phyloP scores from a whole-genome alignment of 2,888 invertebrate genomes.

The Ectropis crepuscularia region DNA sequence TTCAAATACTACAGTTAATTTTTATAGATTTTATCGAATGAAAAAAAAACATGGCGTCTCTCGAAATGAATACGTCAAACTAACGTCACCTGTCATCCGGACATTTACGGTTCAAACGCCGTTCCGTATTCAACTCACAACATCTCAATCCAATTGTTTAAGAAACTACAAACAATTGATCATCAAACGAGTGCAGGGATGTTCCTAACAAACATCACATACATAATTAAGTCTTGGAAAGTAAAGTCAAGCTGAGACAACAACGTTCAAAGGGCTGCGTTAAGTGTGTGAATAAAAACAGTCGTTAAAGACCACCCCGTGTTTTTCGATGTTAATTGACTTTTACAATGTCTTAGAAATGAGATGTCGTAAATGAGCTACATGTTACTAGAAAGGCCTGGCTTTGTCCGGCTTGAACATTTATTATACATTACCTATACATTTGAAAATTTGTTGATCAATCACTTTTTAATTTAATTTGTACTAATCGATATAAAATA shows the following conservation, averaged over 20 bases:
- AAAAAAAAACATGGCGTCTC: conserved; percentile 9
- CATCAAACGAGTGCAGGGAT: conserved; percentile 40
- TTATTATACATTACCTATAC: too few relatives aligned
- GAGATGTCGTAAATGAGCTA: conserved; percentile 21
- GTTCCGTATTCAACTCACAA: conserved; percentile 16
- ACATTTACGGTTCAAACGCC: not conserved
- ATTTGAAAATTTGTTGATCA: too few relatives aligned
- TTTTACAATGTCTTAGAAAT: conserved; percentile 34
- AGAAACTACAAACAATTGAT: conserved; percentile 32
- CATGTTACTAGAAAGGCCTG: not conserved
- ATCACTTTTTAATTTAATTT: too few relatives aligned
- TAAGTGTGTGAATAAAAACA: conserved; percentile 35
- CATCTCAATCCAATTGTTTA: conserved; percentile 31
- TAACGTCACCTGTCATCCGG: conserved; percentile 1
- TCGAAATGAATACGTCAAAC: conserved; percentile 10
- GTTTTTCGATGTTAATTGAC: conserved; percentile 34
- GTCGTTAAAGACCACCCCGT: conserved; percentile 40
- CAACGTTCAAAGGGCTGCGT: conserved; percentile 34
- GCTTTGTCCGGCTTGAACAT: too few relatives aligned
- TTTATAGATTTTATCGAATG: too few relatives aligned
- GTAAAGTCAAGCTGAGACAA: conserved; percentile 41
- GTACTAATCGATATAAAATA: too few relatives aligned
- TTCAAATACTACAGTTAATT: too few relatives aligned
- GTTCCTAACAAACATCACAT: conserved; percentile 35
- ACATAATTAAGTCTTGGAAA: conserved; percentile 31